A percentile compares a stretch with the other conserved stretches of the same genome.
Conservation (phyloP, 2,797 vertebrate genomes). For the Halcyon badia region DNA sequence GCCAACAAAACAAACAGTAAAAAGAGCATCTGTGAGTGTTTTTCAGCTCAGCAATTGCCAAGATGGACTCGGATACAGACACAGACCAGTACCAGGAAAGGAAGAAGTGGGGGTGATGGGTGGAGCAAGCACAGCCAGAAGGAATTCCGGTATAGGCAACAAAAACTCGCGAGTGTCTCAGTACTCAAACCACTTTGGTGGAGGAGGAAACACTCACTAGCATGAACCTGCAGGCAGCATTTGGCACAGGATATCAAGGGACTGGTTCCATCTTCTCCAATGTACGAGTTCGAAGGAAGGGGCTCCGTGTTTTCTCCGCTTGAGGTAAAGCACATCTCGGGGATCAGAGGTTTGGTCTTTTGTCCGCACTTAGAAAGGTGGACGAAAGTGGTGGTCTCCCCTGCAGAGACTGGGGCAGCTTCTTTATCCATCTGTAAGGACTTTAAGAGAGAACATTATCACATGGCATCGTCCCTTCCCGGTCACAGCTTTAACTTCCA, state of each 20-base stretch:
- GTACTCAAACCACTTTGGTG: background rate
- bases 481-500: background rate
- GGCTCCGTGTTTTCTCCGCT: conserved; percentile 91
- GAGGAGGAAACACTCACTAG: conserved; percentile 87
- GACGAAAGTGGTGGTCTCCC: conserved; percentile 40
- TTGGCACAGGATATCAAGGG: conserved; percentile 89
- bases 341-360: conserved; percentile 90
- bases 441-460: background rate
- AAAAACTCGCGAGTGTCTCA: background rate
- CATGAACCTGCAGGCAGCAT: conserved; percentile 94
- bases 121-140: background rate
- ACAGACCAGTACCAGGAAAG: background rate
- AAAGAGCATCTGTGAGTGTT: background rate
- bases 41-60: background rate
- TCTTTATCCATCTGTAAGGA: conserved; percentile 79
- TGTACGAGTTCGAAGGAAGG: conserved; percentile 88
- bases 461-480: background rate
- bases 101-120: background rate
- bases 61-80: background rate
- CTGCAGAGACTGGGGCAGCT: background rate
- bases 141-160: background rate
- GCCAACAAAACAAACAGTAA: background rate
- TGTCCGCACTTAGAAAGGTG: conserved; percentile 81
- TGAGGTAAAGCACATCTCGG: conserved; percentile 97
- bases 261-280: conserved; percentile 93